Percentiles rank a stretch among this genome's conserved stretches.
Conservation (phyloP, 2,113 vertebrate species). For the Xiphophorus hellerii region DNA sequence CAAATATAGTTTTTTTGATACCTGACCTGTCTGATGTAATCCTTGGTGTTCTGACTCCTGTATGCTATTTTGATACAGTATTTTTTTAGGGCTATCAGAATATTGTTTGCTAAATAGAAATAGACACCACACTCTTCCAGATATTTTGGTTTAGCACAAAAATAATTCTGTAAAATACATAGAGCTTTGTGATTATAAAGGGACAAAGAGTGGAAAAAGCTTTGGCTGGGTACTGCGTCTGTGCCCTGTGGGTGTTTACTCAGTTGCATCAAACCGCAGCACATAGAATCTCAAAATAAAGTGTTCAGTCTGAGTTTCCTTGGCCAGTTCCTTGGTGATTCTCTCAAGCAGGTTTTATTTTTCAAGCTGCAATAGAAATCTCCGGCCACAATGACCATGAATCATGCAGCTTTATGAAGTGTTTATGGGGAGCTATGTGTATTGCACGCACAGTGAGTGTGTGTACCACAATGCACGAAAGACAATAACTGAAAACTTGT, state of each 20-base stretch:
- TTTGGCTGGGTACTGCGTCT: no score
- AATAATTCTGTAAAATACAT: no score
- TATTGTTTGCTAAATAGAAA: neutral
- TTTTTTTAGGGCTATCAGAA: neutral
- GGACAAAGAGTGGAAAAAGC: no score
- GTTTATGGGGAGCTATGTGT: neutral
- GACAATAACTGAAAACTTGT: neutral
- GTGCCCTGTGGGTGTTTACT: neutral
- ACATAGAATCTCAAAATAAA: conserved; percentile 45
- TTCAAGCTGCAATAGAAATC: conserved; percentile 44
- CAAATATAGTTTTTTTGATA: no score
- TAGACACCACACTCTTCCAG: neutral
- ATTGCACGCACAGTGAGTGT: neutral
- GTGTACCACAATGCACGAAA: conserved; percentile 11
- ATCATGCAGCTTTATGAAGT: conserved; percentile 31
- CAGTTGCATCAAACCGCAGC: neutral
- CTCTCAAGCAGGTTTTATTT: conserved; percentile 42
- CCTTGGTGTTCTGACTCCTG: neutral
- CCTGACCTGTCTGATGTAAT: neutral
- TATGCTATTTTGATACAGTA: neutral
- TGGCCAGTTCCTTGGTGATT: conserved; percentile 41
- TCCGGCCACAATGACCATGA: conserved; percentile 27
- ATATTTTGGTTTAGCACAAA: neutral
- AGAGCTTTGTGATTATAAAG: no score
- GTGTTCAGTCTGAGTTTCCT: conserved; percentile 23